These are phyloP conservation scores for Steinernema carpocapsae DNA, from an alignment of 2,888 invertebrate genomes.

Conservation along the genomic window DNA sequence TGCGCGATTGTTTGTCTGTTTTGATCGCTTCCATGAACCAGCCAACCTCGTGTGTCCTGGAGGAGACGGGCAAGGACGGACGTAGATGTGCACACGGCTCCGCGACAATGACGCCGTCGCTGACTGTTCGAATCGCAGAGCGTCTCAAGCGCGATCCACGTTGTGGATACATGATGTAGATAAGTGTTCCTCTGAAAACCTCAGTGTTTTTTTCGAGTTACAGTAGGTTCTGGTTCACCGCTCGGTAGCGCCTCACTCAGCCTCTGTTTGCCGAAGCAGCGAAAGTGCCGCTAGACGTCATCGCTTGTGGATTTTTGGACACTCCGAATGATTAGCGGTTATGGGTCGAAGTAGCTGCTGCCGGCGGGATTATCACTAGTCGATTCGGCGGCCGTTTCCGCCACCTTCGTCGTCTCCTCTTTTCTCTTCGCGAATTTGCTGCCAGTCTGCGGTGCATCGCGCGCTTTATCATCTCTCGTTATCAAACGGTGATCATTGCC, in stretches of 20 bases:
- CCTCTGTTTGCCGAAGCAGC: neutral
- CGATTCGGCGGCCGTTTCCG: conserved; percentile 24
- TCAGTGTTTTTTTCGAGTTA: neutral
- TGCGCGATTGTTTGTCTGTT: conserved; percentile 34
- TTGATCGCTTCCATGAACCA: conserved; percentile 34
- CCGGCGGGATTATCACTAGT: neutral
- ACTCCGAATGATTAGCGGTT: conserved; percentile 19
- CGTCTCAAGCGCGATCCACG: conserved; percentile 2
- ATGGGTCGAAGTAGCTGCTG: neutral
- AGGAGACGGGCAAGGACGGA: neutral
- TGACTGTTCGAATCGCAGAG: conserved; percentile 5
- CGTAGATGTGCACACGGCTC: conserved; percentile 16
- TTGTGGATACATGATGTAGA: neutral
- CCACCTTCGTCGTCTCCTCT: conserved; percentile 12
- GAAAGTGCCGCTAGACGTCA: neutral
- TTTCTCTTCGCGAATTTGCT: conserved; percentile 11
- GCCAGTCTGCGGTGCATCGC: conserved; percentile 9
- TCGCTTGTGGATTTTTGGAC: neutral
- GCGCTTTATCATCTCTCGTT: conserved; percentile 26
- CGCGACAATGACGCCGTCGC: neutral
- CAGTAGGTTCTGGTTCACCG: neutral
- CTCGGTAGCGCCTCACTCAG: too few relatives aligned
- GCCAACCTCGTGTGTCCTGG: conserved; percentile 26
- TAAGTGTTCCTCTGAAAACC: neutral
- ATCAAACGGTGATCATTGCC: conserved; percentile 29